A percentile compares a stretch with the other conserved stretches of the same genome.
phyloP scores from a whole-genome alignment of 2,888 invertebrate species.

The Lepidocyrtinus sp. region DNA sequence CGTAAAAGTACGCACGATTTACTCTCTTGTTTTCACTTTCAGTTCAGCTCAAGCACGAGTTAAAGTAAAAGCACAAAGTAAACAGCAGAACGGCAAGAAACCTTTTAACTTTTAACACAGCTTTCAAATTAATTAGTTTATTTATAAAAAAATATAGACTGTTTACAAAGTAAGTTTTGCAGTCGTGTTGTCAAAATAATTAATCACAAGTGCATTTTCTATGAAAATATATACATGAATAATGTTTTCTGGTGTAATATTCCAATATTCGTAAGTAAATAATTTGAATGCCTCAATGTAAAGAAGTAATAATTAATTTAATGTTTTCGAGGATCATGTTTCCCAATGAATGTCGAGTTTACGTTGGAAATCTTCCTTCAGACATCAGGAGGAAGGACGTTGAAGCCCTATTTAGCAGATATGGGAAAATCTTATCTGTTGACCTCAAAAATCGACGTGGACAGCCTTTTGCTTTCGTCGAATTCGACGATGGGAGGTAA shows the following conservation, averaged over 20 bases:
- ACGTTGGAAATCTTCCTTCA: slow-evolving; percentile 99
- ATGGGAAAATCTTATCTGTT: slow-evolving; percentile 97
- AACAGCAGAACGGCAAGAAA: neutral
- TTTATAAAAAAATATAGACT: neutral
- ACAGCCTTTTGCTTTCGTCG: slow-evolving; percentile 99
- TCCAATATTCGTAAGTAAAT: too few relatives aligned
- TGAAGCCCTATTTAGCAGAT: slow-evolving; percentile 98
- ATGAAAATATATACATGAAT: too few relatives aligned
- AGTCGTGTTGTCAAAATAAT: neutral
- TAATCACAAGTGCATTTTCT: neutral
- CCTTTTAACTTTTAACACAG: neutral
- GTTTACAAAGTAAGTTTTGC: neutral
- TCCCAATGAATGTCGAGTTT: slow-evolving; percentile 90
- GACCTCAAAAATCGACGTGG: slow-evolving; percentile 98
- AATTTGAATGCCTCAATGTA: too few relatives aligned
- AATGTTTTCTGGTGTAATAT: too few relatives aligned
- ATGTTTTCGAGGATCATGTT: slow-evolving; percentile 56
- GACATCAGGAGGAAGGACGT: slow-evolving; percentile 98
- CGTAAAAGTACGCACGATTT: too few relatives aligned
- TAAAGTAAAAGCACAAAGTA: too few relatives aligned
- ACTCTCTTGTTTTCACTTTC: too few relatives aligned
- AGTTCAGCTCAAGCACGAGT: too few relatives aligned
- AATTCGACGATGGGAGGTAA: slow-evolving; percentile 98
- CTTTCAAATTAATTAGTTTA: neutral
- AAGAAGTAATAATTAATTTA: too few relatives aligned